Evolutionary conservation across 2,797 vertebrate species (phyloP), one percentile per base, ranked within the genome.

Genomic region (Lacerta viridis): DNA sequence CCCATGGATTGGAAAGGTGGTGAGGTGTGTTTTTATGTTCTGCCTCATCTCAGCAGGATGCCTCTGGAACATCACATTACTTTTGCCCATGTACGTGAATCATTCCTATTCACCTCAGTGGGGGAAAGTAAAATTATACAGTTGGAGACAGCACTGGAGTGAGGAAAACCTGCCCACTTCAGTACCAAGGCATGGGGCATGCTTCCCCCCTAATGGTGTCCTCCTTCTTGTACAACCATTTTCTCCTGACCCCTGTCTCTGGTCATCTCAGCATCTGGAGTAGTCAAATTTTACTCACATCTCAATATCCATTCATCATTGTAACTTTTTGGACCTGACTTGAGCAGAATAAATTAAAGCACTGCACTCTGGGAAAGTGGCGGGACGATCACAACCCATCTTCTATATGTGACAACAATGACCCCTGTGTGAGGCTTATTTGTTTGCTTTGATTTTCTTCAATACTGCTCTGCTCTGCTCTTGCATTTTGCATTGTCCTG

Each of bases 361-460:
- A 27, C 55, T 72, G 13, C 46, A 36, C 11, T 79, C 75, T 43
- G 18, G 27, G 59, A 50, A 15, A 68, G 39, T 50, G 61, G 25
- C 39, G 25, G 43, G 46, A n/a, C 55, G 39, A 81, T 55, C 68
- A 77, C 71, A 88, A 68, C 36, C 68, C 59, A 9, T 85, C 55
- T 74, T 69, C 55, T 39, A 74, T 0, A 64, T 36, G 82, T 90
- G 83, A 85, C 25, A 71, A 36, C 72, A 89, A 88, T 69, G 2
- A 9, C 18, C 69, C 77, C 81, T 61, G 8, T 15, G 72, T 78
- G 29, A n/a, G 84, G 71, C 85, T 90, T 88, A 82, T 83, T 93
- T 89, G 88, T 88, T 91, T 93, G 66, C 1, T 84, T 87, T 92
- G 86, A 68, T 95, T 94, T 95, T 74, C 82, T 23, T 82, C 72